A percentile compares a stretch with the other conserved stretches of the same genome.
These are phyloP conservation scores for Limenitis camilla DNA, from an alignment of 2,888 invertebrate genomes.

Conservation along the genomic window DNA sequence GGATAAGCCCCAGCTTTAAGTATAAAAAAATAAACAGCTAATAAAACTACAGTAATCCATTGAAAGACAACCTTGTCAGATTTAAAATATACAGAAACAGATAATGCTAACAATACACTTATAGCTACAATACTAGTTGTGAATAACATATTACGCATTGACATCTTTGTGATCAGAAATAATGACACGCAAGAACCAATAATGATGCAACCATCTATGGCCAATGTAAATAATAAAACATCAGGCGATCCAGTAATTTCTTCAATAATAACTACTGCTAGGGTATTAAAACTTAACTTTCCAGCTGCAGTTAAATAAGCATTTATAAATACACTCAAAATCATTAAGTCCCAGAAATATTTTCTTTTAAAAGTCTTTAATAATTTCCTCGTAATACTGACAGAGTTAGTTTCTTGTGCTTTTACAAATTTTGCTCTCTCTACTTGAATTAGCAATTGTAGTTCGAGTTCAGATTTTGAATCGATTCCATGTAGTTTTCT, in stretches of 20 bases:
- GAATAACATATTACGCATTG: conserved; percentile 7
- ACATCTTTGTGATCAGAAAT: not conserved
- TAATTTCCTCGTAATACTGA: not conserved
- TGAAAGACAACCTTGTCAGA: not conserved
- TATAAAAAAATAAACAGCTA: conserved; percentile 3
- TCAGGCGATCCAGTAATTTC: conserved; percentile 5
- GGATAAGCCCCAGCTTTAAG: conserved; percentile 7
- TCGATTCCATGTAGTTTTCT: conserved; percentile 12
- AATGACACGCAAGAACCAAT: conserved; percentile 5
- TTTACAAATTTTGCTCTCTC: conserved; percentile 1
- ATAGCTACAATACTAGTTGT: conserved; percentile 3
- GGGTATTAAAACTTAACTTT: not conserved
- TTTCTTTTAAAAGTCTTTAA: not conserved
- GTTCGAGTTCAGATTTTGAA: conserved; percentile 2
- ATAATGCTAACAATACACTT: not conserved
- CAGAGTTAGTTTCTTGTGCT: not conserved
- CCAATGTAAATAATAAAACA: conserved; percentile 1
- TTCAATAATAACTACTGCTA: conserved; percentile 6
- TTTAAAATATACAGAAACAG: conserved; percentile 5
- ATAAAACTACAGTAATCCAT: conserved; percentile 6
- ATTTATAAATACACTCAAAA: not conserved
- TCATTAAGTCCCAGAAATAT: conserved; percentile 2
- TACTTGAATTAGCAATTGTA: conserved; percentile 6
- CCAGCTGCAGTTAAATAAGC: not conserved
- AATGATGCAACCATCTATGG: conserved; percentile 3